Base-by-base conservation (phyloP, 2,113 vertebrate genomes). In the Amia ocellicauda region DNA sequence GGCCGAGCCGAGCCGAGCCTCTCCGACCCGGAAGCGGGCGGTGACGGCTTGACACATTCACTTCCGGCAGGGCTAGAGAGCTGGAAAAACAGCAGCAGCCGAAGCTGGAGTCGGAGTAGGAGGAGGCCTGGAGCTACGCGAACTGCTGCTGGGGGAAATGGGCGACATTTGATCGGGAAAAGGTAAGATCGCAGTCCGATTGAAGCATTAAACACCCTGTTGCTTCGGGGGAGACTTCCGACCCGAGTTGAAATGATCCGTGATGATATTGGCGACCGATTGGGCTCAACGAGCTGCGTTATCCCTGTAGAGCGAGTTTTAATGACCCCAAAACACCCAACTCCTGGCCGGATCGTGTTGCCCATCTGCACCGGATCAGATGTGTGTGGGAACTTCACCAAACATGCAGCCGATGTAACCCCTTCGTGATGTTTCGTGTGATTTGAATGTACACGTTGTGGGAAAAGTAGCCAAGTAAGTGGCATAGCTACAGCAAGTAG, bases 31-130 rank as follows among this genome's bases (percentile, higher is more conserved):
- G 66, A 68, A 68, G 66, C 42, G 23, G 27, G 58, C 31, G 20
- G 57, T 67, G 28, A 53, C 58, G 28, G 29, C 26, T 61, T 62
- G 59, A 63, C 31, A 27, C 7, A 41, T 64, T 69, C 56, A 69
- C 62, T 69, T 70, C 68, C 68, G 68, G 68, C 50, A 20, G 58
- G 49, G 56, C 49, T n/a, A 60, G 40, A 20, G 24, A 56, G 59
- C 67, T 70, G 64, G 59, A 79, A 76, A 79, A 78, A 83, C 79
- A 85, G 81, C 82, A 89, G 85, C 83, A 83, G 84, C 75, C 77
- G 83, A 80, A 88, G 86, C 86, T 86, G 88, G 84, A 85, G 70
- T 67, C 79, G 79, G 79, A 73, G 78, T 84, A 71, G 85, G 80
- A 77, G 83, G 88, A 85, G 86, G 88, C 81, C 84, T 68, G 81